Base-by-base conservation (phyloP, 2,888 invertebrate species). In the Ommatoiulus sabulosus region DNA sequence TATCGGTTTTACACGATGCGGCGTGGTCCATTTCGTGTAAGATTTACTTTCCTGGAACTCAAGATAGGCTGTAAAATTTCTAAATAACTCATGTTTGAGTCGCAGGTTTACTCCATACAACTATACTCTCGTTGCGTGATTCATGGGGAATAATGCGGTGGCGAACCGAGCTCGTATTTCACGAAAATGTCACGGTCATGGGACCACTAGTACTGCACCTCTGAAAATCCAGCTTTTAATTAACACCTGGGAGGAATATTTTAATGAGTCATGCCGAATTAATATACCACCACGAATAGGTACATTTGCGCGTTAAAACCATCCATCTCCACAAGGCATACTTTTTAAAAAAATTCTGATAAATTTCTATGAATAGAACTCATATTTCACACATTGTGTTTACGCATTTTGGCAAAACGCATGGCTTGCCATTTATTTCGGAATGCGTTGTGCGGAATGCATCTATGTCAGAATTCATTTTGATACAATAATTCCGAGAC, bases 241-340 rank as follows among this genome's bases (percentile, higher is more conserved):
- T 72, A 72, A 24, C 5, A 8, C 24, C 72, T 72, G 72, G 3
- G 20, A 20, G 20, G n/a, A 24, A 52, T 52, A 12, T 52, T 24
- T 72, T 72, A 72, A 72, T 72, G 72, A 72, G 8, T 72, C 72
- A 72, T 72, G 72, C 72, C 8, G 72, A 24, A 24, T 52, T 35
- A 35, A 20, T 24, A 5, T 72, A 24, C 20, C 20, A 10, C 5
- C 72, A 24, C 24, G 20, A 72, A 72, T 8, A 72, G 72, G 6
- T 52, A 52, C 17, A 12, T 52, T 52, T 24, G 63, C n/a, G 72
- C 72, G 10, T 72, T 63, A n/a, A 63, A 20, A 5, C 63, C 63
- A n/a, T 4, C 63, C 52, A 52, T 52, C 52, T 52, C 17, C 15
- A 12, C 12, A 52, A 12, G 52, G 15, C 52, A 12, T 35, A 35